Percentiles rank a stretch among this genome's conserved stretches.
Conservation (phyloP, 2,797 vertebrate genomes). For the Staurois parvus region DNA sequence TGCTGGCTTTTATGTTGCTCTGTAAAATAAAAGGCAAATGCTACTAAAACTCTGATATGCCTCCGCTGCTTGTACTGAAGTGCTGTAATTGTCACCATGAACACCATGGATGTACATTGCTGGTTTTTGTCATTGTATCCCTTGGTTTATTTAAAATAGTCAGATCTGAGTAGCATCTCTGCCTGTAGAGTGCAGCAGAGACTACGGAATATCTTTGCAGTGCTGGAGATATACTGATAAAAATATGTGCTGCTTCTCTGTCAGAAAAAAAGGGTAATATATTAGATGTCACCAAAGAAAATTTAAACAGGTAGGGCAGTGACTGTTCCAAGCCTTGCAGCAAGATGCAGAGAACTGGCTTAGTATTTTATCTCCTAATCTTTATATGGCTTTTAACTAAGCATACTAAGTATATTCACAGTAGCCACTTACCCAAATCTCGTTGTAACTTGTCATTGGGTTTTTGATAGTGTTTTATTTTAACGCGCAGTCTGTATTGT, state of each 20-base stretch:
- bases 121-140: background rate
- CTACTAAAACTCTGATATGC: background rate
- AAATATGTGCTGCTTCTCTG: background rate
- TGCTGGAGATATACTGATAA: background rate
- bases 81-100: background rate
- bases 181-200: slow-evolving; percentile 54
- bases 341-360: background rate
- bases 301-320: slow-evolving; percentile 24
- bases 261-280: slow-evolving; percentile 13
- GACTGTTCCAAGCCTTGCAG: slow-evolving; percentile 3
- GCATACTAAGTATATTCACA: background rate
- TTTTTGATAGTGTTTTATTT: background rate
- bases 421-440: background rate
- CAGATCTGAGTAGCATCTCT: background rate
- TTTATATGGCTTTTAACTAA: background rate
- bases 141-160: background rate
- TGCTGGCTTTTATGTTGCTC: background rate
- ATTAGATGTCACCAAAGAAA: background rate
- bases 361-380: background rate
- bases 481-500: background rate
- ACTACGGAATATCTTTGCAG: slow-evolving; percentile 15
- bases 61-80: background rate
- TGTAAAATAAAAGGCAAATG: background rate
- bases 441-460: background rate
- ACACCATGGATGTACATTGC: background rate